Conservation (phyloP, 2,113 vertebrate species). For the Forbesichthys agassizii region DNA sequence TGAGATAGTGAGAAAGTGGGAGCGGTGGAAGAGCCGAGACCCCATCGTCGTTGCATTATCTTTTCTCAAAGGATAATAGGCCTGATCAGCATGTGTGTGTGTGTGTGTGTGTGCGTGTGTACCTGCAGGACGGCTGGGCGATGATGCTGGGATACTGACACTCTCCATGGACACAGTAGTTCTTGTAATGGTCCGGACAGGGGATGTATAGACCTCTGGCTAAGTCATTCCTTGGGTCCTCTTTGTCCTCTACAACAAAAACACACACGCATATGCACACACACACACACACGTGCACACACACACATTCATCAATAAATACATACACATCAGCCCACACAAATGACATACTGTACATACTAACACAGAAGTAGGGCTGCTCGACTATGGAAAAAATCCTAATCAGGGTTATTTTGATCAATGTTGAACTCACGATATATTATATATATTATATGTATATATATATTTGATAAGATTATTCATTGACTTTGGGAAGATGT, state of each 20-base stretch:
- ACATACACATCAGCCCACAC: background rate
- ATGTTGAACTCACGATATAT: too few species aligned
- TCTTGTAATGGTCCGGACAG: conserved; percentile 93
- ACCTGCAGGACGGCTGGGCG: conserved; percentile 96
- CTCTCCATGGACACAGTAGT: conserved; percentile 96
- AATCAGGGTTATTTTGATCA: too few species aligned
- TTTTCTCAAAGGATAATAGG: conserved; percentile 50
- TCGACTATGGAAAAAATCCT: background rate
- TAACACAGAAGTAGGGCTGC: background rate
- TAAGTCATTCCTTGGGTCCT: conserved; percentile 86
- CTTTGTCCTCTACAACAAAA: conserved; percentile 79
- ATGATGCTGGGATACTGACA: conserved; percentile 90
- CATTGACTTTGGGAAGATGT: too few species aligned
- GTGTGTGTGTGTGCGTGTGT: conserved; percentile 42
- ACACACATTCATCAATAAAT: conserved; percentile 1
- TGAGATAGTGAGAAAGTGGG: conserved; percentile 19
- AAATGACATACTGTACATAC: conserved; percentile 6
- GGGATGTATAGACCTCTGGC: conserved; percentile 88
- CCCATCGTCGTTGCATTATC: conserved; percentile 52
- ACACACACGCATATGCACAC: background rate
- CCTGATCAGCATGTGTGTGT: conserved; percentile 12
- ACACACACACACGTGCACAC: conserved; percentile 11
- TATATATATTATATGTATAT: too few species aligned
- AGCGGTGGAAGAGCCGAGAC: conserved; percentile 29
- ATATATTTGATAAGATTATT: too few species aligned